A percentile compares a stretch with the other conserved stretches of the same genome.
Evolutionary conservation across 2,888 invertebrate genomes (phyloP).

Genomic region (Diaperis boleti): DNA sequence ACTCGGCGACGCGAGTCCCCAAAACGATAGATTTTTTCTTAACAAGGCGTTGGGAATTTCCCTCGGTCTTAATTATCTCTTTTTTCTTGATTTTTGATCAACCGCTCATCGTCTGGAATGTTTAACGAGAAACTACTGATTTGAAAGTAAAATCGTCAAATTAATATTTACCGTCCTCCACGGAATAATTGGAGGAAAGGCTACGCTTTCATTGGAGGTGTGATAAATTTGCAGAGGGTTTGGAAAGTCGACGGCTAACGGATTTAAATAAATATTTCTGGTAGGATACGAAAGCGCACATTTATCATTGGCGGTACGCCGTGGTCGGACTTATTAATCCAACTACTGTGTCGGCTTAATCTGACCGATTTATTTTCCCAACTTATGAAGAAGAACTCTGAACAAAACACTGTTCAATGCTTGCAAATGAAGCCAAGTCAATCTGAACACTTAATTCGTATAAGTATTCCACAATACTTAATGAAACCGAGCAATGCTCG

Average conservation of each 20-base stretch:
- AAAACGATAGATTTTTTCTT: not conserved
- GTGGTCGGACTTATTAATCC: slow-evolving; percentile 19
- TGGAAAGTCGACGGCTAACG: not conserved
- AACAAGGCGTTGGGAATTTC: not conserved
- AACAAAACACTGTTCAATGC: no score
- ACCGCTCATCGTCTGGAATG: slow-evolving; percentile 8
- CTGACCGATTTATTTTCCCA: slow-evolving; percentile 3
- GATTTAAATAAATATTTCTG: slow-evolving; percentile 16
- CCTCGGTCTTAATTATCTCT: slow-evolving; percentile 9
- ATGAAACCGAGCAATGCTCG: slow-evolving; percentile 4
- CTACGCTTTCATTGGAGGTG: not conserved
- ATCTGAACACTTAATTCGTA: no score
- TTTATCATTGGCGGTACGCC: slow-evolving; percentile 13
- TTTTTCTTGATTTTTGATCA: slow-evolving; percentile 28
- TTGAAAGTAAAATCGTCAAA: slow-evolving; percentile 29
- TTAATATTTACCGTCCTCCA: slow-evolving; percentile 30
- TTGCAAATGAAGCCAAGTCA: no score
- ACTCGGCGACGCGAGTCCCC: slow-evolving; percentile 5
- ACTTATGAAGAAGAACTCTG: no score
- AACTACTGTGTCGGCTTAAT: not conserved
- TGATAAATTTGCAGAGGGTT: slow-evolving; percentile 11
- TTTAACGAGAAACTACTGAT: slow-evolving; percentile 13
- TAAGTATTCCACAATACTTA: not conserved
- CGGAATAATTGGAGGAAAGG: slow-evolving; percentile 16
- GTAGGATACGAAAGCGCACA: not conserved